Evolutionary conservation across 2,113 vertebrate genomes (phyloP).

Genomic region (Stegostoma tigrinum): DNA sequence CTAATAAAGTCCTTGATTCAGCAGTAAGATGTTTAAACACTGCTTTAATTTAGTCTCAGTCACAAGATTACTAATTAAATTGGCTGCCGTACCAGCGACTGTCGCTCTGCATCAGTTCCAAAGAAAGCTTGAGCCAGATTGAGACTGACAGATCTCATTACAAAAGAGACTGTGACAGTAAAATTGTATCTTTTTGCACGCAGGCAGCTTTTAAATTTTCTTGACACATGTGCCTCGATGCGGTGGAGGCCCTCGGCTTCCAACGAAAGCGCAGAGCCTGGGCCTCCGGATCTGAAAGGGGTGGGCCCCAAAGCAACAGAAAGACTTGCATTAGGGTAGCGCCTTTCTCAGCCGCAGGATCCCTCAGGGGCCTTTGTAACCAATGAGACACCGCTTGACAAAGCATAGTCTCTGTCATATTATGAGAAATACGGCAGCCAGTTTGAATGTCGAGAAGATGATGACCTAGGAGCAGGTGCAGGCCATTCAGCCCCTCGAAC

Average conservation of each 20-base stretch:
- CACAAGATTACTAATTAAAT: constrained; percentile 19
- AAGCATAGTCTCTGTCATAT: no score
- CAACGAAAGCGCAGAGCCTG: not conserved
- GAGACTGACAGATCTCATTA: constrained; percentile 2
- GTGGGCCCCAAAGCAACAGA: no score
- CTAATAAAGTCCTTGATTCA: not conserved
- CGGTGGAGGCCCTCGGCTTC: no score
- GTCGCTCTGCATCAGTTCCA: not conserved
- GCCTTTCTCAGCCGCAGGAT: no score
- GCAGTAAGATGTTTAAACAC: not conserved
- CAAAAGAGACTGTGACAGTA: not conserved
- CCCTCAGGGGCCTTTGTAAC: not conserved
- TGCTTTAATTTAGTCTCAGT: constrained; percentile 6
- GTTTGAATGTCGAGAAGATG: no score
- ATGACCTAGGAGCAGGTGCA: no score
- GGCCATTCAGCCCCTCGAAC: no score
- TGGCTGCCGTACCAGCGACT: not conserved
- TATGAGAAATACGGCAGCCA: no score
- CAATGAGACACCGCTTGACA: no score
- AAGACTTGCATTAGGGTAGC: no score
- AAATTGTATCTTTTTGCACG: not conserved
- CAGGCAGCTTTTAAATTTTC: not conserved
- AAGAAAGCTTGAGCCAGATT: not conserved
- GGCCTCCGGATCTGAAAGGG: no score
- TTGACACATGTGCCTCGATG: not conserved